Conservation (phyloP, 2,113 vertebrate species). For the Carassius gibelio region DNA sequence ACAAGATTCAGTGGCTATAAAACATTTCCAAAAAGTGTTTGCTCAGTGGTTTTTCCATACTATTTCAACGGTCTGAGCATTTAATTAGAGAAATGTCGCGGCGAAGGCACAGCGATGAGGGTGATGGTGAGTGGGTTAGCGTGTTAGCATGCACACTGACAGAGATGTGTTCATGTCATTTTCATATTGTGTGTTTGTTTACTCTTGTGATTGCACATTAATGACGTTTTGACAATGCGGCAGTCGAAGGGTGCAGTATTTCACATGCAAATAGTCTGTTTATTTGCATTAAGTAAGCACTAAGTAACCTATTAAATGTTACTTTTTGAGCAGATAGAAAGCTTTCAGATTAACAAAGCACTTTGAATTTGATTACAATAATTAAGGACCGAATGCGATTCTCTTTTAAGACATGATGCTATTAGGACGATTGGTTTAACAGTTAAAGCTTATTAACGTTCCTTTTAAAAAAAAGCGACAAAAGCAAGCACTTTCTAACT, state of each 20-base stretch:
- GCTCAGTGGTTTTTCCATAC: background rate
- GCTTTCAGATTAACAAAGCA: no score
- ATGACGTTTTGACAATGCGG: background rate
- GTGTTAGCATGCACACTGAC: slow-evolving; percentile 3
- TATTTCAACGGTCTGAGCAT: background rate
- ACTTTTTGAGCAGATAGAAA: background rate
- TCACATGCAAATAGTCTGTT: background rate
- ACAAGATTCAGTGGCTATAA: background rate
- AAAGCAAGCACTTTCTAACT: no score
- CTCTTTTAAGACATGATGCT: no score
- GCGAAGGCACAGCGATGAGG: slow-evolving; percentile 91
- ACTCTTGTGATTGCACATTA: background rate
- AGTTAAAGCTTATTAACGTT: no score
- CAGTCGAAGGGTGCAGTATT: background rate
- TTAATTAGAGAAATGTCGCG: slow-evolving; percentile 79
- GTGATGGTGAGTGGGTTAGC: slow-evolving; percentile 79
- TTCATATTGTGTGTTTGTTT: background rate
- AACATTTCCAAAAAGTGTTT: background rate
- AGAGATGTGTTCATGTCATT: background rate
- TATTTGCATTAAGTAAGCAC: background rate
- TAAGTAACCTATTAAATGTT: background rate
- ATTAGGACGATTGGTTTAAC: no score
- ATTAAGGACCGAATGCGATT: background rate
- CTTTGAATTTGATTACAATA: background rate
- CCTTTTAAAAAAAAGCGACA: no score